Base-by-base conservation (phyloP, 1,140 invertebrate species). In the Microplitis demolitor region DNA sequence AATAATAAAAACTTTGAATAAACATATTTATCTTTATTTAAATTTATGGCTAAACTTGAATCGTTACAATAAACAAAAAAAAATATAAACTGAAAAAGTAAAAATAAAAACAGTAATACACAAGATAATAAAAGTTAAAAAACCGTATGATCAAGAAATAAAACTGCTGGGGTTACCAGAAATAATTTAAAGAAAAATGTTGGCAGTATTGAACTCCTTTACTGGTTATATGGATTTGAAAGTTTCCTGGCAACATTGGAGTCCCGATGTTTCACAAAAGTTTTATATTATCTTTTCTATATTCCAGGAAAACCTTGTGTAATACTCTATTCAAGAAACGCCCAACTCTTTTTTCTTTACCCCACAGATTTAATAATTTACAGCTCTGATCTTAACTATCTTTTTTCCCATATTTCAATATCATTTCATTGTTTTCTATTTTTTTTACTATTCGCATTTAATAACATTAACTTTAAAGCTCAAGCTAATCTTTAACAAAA, bases 161-260 rank as follows among this genome's bases (percentile, higher is more conserved):
- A 45, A 45, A 45, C 39, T 45, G 39, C 39, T 45, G 39, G 39
- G 39, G 39, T 45, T 45, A 45, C 39, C 39, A 64, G 35, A 64
- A 45, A 64, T 64, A 64, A 64, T 64, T 64, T 24, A 39, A 35
- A 64, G 62, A 35, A 64, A 64, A 45, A 64, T 24, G 62, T 64
- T 64, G 62, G 35, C 37, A 35, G 62, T 64, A 64, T 64, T 64
- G 62, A 64, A 64, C 62, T 39, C 62, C 9, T 24, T 64, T 64
- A 37, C 31, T 35, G 13, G 33, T 33, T 14, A 4, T 8, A 14
- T 39, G 62, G 14, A 35, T 64, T 35, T 14, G 11, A 64, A 64
- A 64, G 62, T 64, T 64, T 64, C 62, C 62, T 64, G 62, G 62
- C 37, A 64, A 64, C 62, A 64, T 39, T 64, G 62, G n/a, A 16